Percentiles rank a stretch among this genome's conserved stretches.
These are phyloP conservation scores for Cecidostiba fungosa DNA, from an alignment of 2,888 invertebrate genomes.

Conservation along the genomic window DNA sequence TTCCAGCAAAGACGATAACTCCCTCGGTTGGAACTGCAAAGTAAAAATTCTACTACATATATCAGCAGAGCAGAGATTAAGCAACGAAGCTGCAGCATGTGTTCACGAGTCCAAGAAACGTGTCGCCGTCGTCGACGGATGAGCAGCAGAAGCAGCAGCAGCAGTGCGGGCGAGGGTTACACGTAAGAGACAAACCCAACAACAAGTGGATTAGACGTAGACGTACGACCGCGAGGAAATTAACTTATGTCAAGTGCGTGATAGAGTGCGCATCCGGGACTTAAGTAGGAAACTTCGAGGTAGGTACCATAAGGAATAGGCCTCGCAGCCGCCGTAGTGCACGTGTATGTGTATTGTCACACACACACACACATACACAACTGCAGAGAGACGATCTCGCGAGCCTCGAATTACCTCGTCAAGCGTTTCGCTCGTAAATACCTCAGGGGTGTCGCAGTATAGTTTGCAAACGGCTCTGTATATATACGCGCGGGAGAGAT, in stretches of 20 bases:
- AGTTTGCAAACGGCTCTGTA: background rate
- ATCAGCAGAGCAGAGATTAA: background rate
- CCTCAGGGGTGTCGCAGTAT: constrained; percentile 53
- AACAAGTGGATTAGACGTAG: constrained; percentile 62
- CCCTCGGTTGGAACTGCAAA: background rate
- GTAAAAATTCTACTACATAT: background rate
- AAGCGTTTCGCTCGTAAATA: constrained; percentile 58
- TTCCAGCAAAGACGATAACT: constrained; percentile 34
- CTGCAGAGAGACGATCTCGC: background rate
- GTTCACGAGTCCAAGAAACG: constrained; percentile 1
- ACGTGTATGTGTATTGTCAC: background rate
- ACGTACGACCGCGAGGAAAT: constrained; percentile 61
- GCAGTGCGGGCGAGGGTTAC: constrained; percentile 11
- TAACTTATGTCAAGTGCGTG: constrained; percentile 63
- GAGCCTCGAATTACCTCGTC: constrained; percentile 56
- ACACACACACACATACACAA: background rate
- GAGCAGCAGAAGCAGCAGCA: constrained; percentile 2
- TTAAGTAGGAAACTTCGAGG: constrained; percentile 61
- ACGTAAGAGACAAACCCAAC: constrained; percentile 44
- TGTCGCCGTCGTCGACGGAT: background rate
- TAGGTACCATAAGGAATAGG: constrained; percentile 26
- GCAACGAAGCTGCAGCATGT: background rate
- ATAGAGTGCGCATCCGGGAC: constrained; percentile 63
- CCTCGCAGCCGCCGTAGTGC: background rate
- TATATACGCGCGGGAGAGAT: constrained; percentile 8